phyloP scores from a whole-genome alignment of 2,797 vertebrate genomes.

The Geotrypetes seraphini region DNA sequence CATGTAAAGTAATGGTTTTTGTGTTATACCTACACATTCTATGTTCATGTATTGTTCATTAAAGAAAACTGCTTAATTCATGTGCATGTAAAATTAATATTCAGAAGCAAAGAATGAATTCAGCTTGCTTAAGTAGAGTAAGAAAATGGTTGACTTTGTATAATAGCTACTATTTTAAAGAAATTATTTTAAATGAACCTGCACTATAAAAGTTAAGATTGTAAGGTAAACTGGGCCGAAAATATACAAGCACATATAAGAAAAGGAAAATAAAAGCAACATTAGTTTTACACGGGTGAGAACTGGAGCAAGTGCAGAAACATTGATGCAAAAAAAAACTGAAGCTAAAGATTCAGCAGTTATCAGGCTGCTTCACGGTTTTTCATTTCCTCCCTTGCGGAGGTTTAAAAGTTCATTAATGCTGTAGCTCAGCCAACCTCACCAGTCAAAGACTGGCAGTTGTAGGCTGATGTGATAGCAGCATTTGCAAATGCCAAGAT shows the following conservation, averaged over 20 bases:
- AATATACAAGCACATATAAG: not conserved
- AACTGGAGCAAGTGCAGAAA: not conserved
- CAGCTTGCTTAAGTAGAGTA: no score
- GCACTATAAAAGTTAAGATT: no score
- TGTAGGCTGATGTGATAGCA: not conserved
- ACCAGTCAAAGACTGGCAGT: not conserved
- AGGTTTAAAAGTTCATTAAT: accelerated
- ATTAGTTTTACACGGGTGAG: not conserved
- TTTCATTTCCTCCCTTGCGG: not conserved
- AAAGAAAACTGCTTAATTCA: no score
- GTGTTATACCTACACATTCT: no score
- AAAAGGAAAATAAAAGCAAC: not conserved
- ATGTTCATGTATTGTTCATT: no score
- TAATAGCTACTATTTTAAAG: no score
- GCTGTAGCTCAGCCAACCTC: not conserved
- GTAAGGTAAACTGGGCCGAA: conserved; percentile 3
- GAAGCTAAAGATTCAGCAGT: not conserved
- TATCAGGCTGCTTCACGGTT: accelerated
- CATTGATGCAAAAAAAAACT: not conserved
- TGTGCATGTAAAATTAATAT: no score
- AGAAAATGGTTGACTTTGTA: no score
- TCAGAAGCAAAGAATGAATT: no score
- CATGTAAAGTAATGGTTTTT: no score
- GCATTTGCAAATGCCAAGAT: no score
- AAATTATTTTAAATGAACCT: no score